Base-by-base conservation (phyloP, 92 coral and sea anemone species). In the Epizoanthus fatuus region DNA sequence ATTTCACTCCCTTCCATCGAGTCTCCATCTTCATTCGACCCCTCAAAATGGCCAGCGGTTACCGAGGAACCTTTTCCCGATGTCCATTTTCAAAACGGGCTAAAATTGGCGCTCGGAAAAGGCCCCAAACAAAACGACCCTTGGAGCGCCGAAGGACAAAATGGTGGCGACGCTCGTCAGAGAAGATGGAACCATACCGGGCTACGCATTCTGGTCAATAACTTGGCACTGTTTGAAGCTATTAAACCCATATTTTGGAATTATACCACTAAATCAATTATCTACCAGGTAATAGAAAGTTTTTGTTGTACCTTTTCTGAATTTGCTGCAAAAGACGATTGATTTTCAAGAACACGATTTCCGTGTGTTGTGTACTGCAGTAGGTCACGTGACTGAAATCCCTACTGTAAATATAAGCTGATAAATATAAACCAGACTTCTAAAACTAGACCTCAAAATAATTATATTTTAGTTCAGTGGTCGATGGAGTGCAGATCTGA, bases 1-100 rank as follows among this genome's bases (percentile, higher is more conserved):
- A 51, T 47, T 72, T 72, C 77, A 5, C 77, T 47, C 60, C 77
- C 77, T 72, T 72, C 42, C 59, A 72, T 72, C 40, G 37, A 22
- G 15, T 3, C 11, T 72, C 77, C 59, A 72, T 49, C 60, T 72
- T 72, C 25, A n/a, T 72, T 72, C 52, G 62, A 60, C 37, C 62
- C 77, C 19, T 72, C 17, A 22, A 19, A 47, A 57, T 57, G 63
- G 17, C 63, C 63, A 57, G 63, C 63, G 63, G 63, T 57, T 57
- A 3, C 20, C 63, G 17, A 57, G 20, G 63, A 57, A 57, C 63
- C 63, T 58, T 57, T 57, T 58, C 3, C 66, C 68, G 75, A 65
- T 40, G 19, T 82, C 32, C 38, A 65, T 81, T 67, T 25, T 65
- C 29, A 81, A 68, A 45, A 81, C 53, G 74, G 14, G 63, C 20